These are phyloP conservation scores for Eupithecia exiguata DNA, from an alignment of 2,888 invertebrate species.

Conservation along the genomic window DNA sequence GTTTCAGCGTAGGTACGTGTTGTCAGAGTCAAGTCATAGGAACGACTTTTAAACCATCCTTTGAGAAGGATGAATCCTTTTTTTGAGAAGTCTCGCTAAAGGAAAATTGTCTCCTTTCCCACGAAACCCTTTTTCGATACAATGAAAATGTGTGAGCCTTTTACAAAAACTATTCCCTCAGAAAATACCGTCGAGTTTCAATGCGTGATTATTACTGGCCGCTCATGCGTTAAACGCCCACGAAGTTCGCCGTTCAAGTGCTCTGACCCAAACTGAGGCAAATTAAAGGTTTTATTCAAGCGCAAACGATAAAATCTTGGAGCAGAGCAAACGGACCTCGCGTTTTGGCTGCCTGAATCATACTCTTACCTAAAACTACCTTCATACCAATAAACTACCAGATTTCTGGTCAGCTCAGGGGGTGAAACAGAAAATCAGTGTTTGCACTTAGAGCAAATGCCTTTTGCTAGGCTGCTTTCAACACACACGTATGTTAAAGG, in stretches of 20 bases:
- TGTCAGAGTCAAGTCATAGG: too few species aligned
- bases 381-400: not conserved
- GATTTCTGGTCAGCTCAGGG: not conserved
- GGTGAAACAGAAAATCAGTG: not conserved
- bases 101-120: not conserved
- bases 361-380: not conserved
- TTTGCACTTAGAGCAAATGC: not conserved
- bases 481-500: not conserved
- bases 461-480: not conserved
- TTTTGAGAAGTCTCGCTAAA: not conserved
- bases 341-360: not conserved
- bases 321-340: slow-evolving; percentile 17
- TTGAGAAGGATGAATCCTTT: not conserved
- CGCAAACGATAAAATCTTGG: slow-evolving; percentile 41
- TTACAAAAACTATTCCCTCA: slow-evolving; percentile 50
- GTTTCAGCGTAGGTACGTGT: too few species aligned
- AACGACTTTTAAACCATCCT: not conserved
- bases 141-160: slow-evolving; percentile 49
- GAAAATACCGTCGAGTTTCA: slow-evolving; percentile 46
- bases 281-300: slow-evolving; percentile 42
- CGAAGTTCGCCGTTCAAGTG: slow-evolving; percentile 37
- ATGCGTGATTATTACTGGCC: slow-evolving; percentile 55
- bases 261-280: slow-evolving; percentile 37
- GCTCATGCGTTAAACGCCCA: slow-evolving; percentile 57
- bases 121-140: slow-evolving; percentile 46